A percentile compares a stretch with the other conserved stretches of the same genome.
Conservation (phyloP, 1,140 invertebrate species). For the Rhyzopertha dominica region DNA sequence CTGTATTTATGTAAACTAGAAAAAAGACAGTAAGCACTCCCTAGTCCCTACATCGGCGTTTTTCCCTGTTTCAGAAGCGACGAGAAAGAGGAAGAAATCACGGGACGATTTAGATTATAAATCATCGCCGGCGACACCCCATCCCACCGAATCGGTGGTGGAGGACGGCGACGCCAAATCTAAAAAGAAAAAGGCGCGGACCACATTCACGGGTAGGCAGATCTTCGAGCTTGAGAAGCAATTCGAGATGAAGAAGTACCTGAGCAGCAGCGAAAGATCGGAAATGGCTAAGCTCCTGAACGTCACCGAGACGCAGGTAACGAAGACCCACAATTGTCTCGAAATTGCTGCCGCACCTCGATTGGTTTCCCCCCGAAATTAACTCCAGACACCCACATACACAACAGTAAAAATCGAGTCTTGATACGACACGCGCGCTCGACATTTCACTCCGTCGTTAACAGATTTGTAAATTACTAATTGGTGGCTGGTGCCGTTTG, state of each 20-base stretch:
- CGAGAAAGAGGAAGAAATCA: slow-evolving; percentile 43
- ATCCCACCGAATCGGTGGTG: slow-evolving; percentile 45
- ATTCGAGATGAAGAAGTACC: slow-evolving; percentile 94
- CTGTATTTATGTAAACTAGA: too few relatives aligned
- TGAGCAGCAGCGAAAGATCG: slow-evolving; percentile 89
- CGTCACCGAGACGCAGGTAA: slow-evolving; percentile 93
- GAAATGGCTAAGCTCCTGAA: slow-evolving; percentile 91
- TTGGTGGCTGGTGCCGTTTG: too few relatives aligned
- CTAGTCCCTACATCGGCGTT: too few relatives aligned
- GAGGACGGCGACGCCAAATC: slow-evolving; percentile 56
- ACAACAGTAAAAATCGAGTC: too few relatives aligned
- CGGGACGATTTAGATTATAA: slow-evolving; percentile 36
- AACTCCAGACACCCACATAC: too few relatives aligned
- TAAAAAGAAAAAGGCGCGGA: slow-evolving; percentile 91
- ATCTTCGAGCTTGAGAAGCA: slow-evolving; percentile 95
- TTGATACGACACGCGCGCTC: too few relatives aligned
- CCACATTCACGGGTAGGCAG: slow-evolving; percentile 91
- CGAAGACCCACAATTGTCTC: too few relatives aligned
- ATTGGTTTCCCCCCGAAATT: too few relatives aligned
- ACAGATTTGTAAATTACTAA: too few relatives aligned
- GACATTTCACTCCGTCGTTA: too few relatives aligned
- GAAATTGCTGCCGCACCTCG: too few relatives aligned
- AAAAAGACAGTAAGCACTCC: too few relatives aligned
- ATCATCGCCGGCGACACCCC: slow-evolving; percentile 13
- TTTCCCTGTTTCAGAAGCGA: slow-evolving; percentile 37